Base-by-base conservation (phyloP, 2,888 invertebrate species). In the Caenorhabditis becei region DNA sequence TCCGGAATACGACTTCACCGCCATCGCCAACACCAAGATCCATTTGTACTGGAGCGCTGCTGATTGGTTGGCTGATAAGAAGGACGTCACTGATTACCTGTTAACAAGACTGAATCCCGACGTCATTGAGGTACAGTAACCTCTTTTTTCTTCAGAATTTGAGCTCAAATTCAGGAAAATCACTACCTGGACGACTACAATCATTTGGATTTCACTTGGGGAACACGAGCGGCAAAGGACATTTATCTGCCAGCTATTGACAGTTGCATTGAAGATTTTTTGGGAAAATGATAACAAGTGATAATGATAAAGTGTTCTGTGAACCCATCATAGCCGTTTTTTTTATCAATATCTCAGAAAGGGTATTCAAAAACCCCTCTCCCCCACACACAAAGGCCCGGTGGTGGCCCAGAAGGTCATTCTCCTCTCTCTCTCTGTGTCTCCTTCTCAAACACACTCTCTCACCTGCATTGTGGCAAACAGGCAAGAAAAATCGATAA, bases 121-220 rank as follows among this genome's bases (percentile, higher is more conserved):
- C 16, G 49, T 80, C 8, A 72, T 85, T 74, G 80, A 47, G 26
- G 72, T 72, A 41, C 5, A 41, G 16, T 10, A 41, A 14, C 5
- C 14, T 3, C 16, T 14, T 41, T 10, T 32, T 32, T 7, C 32
- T 32, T 7, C 32, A 32, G 16, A 41, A 16, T 41, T 35, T 35
- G 35, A 10, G 35, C 5, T 35, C 35, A 8, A 8, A 35, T 35
- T 10, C 63, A 72, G 72, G 65, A 74, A 59, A 74, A 74, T 51
- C 65, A 74, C 58, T 74, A 65, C 18, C 56, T 74, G 65, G 65
- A 65, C 1, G 74, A 84, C 18, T 87, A 82, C 69, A 86, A 87
- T 53, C 87, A 87, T 59, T 85, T 89, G 23, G 87, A 87, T 54
- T 87, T 86, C 61, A 85, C 83, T n/a, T 87, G 85, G 80, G 87